Percentiles rank a stretch among this genome's conserved stretches.
phyloP scores from a whole-genome alignment of 2,888 invertebrate genomes.

The Caenorhabditis panamensis region DNA sequence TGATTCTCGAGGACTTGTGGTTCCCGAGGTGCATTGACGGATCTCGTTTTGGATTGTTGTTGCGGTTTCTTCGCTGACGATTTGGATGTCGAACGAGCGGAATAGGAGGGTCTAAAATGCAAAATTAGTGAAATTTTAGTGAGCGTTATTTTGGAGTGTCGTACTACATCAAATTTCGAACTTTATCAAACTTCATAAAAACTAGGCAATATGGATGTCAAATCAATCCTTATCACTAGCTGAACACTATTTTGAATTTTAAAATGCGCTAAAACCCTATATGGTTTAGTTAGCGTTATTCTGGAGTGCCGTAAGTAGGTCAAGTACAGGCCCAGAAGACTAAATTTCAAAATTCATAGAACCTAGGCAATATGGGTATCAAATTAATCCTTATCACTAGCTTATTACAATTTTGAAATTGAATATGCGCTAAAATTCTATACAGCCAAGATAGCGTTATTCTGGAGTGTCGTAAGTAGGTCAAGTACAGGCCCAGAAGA shows the following conservation, averaged over 20 bases:
- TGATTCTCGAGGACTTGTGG: slow-evolving; percentile 21
- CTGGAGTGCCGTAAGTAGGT: neutral
- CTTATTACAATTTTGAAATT: neutral
- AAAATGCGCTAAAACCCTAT: too few species aligned
- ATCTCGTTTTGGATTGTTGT: slow-evolving; percentile 63
- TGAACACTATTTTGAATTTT: neutral
- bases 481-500: neutral
- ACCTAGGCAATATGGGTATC: slow-evolving; percentile 2
- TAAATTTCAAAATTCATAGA: neutral
- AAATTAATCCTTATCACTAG: neutral
- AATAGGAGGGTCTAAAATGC: slow-evolving; percentile 58
- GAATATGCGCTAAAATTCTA: neutral
- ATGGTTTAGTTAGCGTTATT: neutral
- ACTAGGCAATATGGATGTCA: neutral
- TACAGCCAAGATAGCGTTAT: too few species aligned
- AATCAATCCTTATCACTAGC: neutral
- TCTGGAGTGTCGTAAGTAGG: neutral
- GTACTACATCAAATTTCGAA: neutral
- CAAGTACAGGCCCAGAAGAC: neutral
- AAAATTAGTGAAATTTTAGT: too few species aligned
- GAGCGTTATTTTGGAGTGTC: neutral
- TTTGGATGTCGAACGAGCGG: slow-evolving; percentile 67
- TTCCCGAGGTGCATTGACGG: slow-evolving; percentile 25
- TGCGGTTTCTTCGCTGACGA: slow-evolving; percentile 70
- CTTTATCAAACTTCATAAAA: neutral